Base-by-base conservation (phyloP, 2,113 vertebrate genomes). In the Onychorhynchus coronatus region DNA sequence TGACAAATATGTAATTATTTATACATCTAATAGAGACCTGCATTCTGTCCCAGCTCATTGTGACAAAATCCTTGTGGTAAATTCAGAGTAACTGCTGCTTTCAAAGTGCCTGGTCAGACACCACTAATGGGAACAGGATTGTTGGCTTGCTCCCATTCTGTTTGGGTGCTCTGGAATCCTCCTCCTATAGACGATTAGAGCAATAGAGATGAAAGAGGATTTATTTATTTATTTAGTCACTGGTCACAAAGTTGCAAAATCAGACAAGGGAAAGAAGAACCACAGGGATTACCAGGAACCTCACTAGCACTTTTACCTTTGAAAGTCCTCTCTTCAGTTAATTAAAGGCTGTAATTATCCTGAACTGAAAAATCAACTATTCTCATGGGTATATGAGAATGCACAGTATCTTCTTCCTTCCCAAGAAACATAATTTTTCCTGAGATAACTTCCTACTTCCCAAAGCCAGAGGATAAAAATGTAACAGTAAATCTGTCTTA, bases 1-100 rank as follows among this genome's bases (percentile, higher is more conserved):
- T 66, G 88, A 88, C 72, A 91, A 91, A 91, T 42, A 86, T 8
- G 35, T 55, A 76, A 81, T 95, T 94, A 88, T 88, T 96, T 89
- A 83, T 81, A 70, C 47, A 93, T 63, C 67, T 94, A 91, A 91
- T 65, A 85, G 82, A 94, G 63, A 88, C 25, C 31, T 12, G 6
- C 37, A 53, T 86, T 90, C 79, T 92, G 47, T 71, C 85, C 59
- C 70, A 65, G 30, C 92, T 86, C 92, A 62, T 49, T 75, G 66
- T 46, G 79, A 61, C 66, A 88, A 94, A 94, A 73, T 73, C 62
- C 62, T 87, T 42, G 28, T 1, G 0, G 59, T 46, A 88, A 95
- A 88, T 77, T 77, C 68, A 53, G 53, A 86, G 44, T 37, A 82
- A 70, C 68, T 72, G 23, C 22, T 61, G 47, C 53, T 86, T 84